These are phyloP conservation scores for Sebastes minor DNA, from an alignment of 2,797 vertebrate genomes.

Conservation along the genomic window DNA sequence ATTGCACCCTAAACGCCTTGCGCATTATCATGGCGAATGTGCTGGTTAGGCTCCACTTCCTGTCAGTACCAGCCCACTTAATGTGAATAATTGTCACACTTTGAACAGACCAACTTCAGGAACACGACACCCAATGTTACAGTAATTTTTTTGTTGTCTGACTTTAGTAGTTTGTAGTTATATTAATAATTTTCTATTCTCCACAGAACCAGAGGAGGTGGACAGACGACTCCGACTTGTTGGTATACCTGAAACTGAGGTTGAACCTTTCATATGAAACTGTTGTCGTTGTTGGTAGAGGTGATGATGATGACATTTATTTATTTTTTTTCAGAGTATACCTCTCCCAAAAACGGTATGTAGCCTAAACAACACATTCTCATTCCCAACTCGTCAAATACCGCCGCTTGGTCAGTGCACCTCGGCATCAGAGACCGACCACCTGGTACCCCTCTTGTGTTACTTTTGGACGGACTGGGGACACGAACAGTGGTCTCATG, in stretches of 20 bases:
- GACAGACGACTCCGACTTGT: accelerated
- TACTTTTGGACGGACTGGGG: too few species aligned
- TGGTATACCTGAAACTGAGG: neutral
- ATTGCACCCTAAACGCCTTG: too few species aligned
- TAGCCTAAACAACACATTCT: neutral
- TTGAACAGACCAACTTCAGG: neutral
- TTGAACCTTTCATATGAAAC: neutral
- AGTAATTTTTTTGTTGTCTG: neutral
- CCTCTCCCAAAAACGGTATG: conserved; percentile 58
- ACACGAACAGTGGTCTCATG: too few species aligned
- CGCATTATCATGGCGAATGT: too few species aligned
- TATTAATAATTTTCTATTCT: neutral
- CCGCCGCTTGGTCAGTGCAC: too few species aligned
- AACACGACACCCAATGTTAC: neutral
- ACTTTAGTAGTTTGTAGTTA: neutral
- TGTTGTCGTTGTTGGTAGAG: neutral
- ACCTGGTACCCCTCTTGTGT: too few species aligned
- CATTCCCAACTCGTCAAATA: too few species aligned
- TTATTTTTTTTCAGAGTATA: conserved; percentile 29
- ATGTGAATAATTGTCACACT: neutral
- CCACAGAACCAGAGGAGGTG: accelerated
- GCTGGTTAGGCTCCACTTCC: neutral
- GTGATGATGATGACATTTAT: accelerated
- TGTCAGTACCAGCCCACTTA: neutral
- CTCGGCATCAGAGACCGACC: too few species aligned